phyloP scores from a whole-genome alignment of 2,797 vertebrate species.

The Cetoscarus ocellatus region DNA sequence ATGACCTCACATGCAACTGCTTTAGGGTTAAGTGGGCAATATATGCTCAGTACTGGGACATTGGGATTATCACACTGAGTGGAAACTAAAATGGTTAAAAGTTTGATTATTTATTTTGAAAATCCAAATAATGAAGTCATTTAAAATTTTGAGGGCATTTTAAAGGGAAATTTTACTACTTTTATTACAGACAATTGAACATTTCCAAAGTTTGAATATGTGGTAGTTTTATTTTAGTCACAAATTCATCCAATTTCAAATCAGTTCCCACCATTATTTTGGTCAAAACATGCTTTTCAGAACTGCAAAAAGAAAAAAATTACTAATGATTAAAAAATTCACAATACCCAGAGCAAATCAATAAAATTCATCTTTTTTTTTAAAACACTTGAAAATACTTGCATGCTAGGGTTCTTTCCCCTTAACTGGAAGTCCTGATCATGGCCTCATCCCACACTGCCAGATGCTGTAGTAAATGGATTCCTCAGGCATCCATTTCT shows the following conservation, averaged over 20 bases:
- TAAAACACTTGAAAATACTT: constrained; percentile 8
- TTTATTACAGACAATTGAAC: too few relatives aligned
- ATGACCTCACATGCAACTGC: too few relatives aligned
- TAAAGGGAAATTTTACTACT: too few relatives aligned
- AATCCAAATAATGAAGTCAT: too few relatives aligned
- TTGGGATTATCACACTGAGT: too few relatives aligned
- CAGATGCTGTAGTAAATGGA: constrained; percentile 58
- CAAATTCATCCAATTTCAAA: neutral
- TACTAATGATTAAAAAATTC: neutral
- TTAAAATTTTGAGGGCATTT: too few relatives aligned
- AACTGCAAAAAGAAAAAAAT: neutral
- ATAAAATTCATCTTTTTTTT: constrained; percentile 14
- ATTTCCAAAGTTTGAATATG: too few relatives aligned
- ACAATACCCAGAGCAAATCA: constrained; percentile 21
- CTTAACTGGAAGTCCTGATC: constrained; percentile 25
- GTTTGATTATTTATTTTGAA: too few relatives aligned
- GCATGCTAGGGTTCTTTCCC: constrained; percentile 3
- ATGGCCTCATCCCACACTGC: constrained; percentile 48
- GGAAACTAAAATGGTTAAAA: too few relatives aligned
- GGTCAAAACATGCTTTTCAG: constrained; percentile 5
- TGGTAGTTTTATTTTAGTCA: too few relatives aligned
- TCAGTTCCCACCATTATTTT: neutral
- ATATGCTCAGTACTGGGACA: too few relatives aligned
- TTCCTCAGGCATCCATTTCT: constrained; percentile 29
- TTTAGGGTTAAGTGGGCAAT: too few relatives aligned